Base-by-base conservation (phyloP, 2,888 invertebrate species). In the Agrotis clavis region DNA sequence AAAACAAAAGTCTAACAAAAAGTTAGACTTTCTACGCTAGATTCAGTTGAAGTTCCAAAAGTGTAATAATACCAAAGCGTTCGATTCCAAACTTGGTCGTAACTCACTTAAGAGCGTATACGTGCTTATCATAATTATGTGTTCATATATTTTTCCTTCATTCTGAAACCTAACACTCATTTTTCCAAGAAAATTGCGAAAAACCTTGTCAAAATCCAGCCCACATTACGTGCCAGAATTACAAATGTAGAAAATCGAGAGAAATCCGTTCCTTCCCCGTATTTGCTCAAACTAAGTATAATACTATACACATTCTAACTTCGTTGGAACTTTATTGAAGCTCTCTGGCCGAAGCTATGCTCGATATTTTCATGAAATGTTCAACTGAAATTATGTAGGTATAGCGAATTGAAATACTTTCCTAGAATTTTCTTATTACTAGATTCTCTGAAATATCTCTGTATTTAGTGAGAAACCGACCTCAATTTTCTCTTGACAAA, bases 201-300 rank as follows among this genome's bases (percentile, higher is more conserved):
- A n/a, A 41, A 48, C 21, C 70, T 25, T 5, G 45, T 21, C 5
- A 21, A n/a, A 48, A 35, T 35, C 16, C 47, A 18, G 47, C 5
- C 25, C 18, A 4, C 4, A 25, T 25, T 57, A 57, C 71, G 70
- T 71, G 57, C 71, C 50, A 45, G 18, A n/a, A 14, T 45, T 14
- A 7, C 50, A 45, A 70, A 71, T 57, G 14, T 21, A 21, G 2
- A 30, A 53, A 18, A 30, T 16, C 11, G n/a, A 64, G 25, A 65
- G 16, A 45, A 19, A 19, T n/a, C 14, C 25, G 14, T n/a, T 5
- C 18, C 30, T 30, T 30, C 9, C 2, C 14, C 13, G 18, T 47
- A 47, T 30, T 47, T 19, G 18, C 30, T n/a, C 14, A 4, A 54
- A 30, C 45, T 2, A 0, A 11, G 41, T 41, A 41, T 18, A 19